Evolutionary conservation across 2,888 invertebrate species (phyloP).

Genomic region (Plagiodera versicolora): DNA sequence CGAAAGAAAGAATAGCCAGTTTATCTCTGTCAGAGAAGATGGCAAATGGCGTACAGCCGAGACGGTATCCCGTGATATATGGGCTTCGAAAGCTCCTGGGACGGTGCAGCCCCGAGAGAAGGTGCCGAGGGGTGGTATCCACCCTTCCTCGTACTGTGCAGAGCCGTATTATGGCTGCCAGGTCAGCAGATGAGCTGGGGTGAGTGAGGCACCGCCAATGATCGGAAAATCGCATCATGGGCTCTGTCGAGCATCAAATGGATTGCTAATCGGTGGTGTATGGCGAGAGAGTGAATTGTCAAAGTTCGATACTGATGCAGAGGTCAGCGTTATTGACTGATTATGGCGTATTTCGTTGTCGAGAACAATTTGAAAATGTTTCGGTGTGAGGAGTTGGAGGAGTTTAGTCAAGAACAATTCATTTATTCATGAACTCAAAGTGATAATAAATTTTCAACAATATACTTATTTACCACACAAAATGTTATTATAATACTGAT

Average conservation of each 20-base stretch:
- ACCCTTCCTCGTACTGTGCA: conserved; percentile 38
- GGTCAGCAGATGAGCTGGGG: conserved; percentile 43
- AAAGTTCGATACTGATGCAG: neutral
- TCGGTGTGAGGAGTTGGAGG: no score
- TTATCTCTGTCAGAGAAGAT: conserved; percentile 40
- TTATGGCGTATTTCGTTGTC: no score
- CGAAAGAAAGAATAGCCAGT: conserved; percentile 39
- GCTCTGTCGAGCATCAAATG: conserved; percentile 24
- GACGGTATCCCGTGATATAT: conserved; percentile 40
- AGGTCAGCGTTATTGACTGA: neutral
- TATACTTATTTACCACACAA: no score
- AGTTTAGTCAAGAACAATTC: no score
- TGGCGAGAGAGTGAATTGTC: conserved; percentile 6
- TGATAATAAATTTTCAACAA: no score
- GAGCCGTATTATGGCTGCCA: conserved; percentile 48
- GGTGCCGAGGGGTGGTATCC: conserved; percentile 35
- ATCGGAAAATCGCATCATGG: conserved; percentile 29
- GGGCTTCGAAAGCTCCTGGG: conserved; percentile 40
- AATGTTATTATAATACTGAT: no score
- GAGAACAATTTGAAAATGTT: no score
- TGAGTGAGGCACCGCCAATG: conserved; percentile 37
- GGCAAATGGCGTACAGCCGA: conserved; percentile 34
- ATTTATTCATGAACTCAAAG: no score
- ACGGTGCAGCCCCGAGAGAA: conserved; percentile 35
- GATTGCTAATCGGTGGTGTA: conserved; percentile 12